Percentiles rank a stretch among this genome's conserved stretches.
These are phyloP conservation scores for Magallana nippona DNA, from an alignment of 2,888 invertebrate species.

Conservation along the genomic window DNA sequence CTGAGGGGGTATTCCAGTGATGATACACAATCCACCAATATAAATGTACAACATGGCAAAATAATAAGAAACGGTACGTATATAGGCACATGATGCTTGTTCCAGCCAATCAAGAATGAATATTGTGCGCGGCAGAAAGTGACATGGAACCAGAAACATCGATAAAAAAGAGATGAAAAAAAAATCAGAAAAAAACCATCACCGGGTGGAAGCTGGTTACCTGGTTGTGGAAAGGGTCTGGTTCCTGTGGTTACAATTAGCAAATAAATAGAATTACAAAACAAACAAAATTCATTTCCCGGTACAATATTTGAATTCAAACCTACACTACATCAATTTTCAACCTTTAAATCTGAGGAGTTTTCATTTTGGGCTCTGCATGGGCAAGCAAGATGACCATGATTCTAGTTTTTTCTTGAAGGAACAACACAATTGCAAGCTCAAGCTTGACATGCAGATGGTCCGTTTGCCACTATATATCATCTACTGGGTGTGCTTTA, in stretches of 20 bases:
- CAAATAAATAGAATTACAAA: slow-evolving; percentile 22
- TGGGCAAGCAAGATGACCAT: neutral
- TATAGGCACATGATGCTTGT: slow-evolving; percentile 22
- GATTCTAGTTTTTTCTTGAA: neutral
- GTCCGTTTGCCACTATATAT: slow-evolving; percentile 20
- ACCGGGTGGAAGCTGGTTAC: slow-evolving; percentile 42
- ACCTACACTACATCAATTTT: too few relatives aligned
- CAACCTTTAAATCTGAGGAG: neutral
- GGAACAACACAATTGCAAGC: slow-evolving; percentile 12
- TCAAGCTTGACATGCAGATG: slow-evolving; percentile 30
- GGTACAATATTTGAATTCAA: too few relatives aligned
- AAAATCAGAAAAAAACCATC: slow-evolving; percentile 32
- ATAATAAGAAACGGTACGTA: slow-evolving; percentile 5
- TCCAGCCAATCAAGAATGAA: slow-evolving; percentile 24
- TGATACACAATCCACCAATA: neutral
- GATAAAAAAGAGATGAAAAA: neutral
- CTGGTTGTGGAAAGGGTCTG: slow-evolving; percentile 44
- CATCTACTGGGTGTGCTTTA: slow-evolving; percentile 14
- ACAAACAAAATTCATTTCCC: neutral
- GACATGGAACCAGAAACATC: slow-evolving; percentile 20
- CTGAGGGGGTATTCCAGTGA: neutral
- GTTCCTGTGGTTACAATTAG: slow-evolving; percentile 44
- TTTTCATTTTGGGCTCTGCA: neutral
- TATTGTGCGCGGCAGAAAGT: slow-evolving; percentile 19
- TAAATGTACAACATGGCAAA: slow-evolving; percentile 27